Percentiles rank a stretch among this genome's conserved stretches.
Conservation (phyloP, 2,797 vertebrate genomes). For the Lutjanus campechanus region DNA sequence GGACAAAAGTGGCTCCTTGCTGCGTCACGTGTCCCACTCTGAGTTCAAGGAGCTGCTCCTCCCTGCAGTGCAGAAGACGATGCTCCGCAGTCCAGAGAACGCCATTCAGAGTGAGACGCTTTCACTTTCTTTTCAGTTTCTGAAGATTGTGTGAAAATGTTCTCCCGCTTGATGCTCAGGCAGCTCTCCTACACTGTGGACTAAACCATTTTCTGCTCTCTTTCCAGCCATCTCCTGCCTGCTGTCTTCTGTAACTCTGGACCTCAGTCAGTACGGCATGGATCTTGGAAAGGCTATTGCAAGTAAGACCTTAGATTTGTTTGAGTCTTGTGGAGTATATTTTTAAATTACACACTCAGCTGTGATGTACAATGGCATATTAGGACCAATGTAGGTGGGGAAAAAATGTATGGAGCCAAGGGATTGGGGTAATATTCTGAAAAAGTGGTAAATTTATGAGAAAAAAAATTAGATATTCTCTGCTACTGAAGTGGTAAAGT, state of each 20-base stretch:
- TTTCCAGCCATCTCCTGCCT: constrained; percentile 91
- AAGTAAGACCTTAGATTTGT: constrained; percentile 83
- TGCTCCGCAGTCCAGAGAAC: constrained; percentile 96
- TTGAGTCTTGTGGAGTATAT: neutral
- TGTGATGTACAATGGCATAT: neutral
- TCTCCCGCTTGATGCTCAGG: neutral
- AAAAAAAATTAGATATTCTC: too few species aligned
- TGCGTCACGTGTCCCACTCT: constrained; percentile 91
- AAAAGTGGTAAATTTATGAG: too few species aligned
- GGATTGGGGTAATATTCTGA: too few species aligned
- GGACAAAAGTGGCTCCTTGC: constrained; percentile 90
- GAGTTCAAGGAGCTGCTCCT: constrained; percentile 95
- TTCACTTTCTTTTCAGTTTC: too few species aligned
- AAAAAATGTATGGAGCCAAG: too few species aligned
- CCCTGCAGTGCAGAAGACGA: constrained; percentile 94
- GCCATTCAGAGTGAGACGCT: constrained; percentile 91
- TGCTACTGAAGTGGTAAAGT: too few species aligned
- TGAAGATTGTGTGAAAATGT: neutral
- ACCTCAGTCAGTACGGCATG: constrained; percentile 96
- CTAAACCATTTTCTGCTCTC: constrained; percentile 20
- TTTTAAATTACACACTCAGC: neutral
- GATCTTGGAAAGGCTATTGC: constrained; percentile 95
- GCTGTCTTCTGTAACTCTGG: constrained; percentile 92
- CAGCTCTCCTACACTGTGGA: neutral
- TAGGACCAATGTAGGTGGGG: too few species aligned